phyloP scores from a whole-genome alignment of 2,797 vertebrate species.

The Syncerus caffer region DNA sequence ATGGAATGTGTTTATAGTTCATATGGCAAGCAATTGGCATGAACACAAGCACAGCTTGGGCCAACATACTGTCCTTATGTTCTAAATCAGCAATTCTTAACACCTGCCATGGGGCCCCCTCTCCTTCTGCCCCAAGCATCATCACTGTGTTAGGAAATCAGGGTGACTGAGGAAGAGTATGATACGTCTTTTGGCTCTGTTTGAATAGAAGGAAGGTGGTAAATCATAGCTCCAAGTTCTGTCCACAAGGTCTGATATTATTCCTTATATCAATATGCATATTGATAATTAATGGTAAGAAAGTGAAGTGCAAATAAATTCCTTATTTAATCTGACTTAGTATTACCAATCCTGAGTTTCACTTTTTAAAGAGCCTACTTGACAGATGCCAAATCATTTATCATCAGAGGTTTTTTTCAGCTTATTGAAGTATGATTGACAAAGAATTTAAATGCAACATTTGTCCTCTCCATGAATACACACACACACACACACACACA shows the following conservation, averaged over 20 bases:
- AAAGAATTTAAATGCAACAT: not conserved
- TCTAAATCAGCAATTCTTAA: conserved; percentile 47
- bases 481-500: not conserved
- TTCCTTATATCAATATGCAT: not conserved
- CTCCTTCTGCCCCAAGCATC: conserved; percentile 42
- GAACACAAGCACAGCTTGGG: conserved; percentile 60
- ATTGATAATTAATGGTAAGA: not conserved
- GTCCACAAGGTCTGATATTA: not conserved
- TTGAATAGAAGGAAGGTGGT: not conserved
- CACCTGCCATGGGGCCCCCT: not conserved
- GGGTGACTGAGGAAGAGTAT: not conserved
- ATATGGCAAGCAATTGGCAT: conserved; percentile 65
- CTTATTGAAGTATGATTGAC: not conserved
- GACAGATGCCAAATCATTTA: not conserved
- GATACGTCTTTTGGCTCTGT: not conserved
- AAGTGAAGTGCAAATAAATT: not conserved
- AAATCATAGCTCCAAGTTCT: not conserved
- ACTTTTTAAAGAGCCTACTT: not conserved
- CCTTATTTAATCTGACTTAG: not conserved
- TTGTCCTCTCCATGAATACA: not conserved
- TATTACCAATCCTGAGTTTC: not conserved
- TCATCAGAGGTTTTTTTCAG: not conserved
- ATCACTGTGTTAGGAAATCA: not conserved
- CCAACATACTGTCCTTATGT: conserved; percentile 60
- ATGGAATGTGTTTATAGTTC: conserved; percentile 59